A percentile compares a stretch with the other conserved stretches of the same genome.
Evolutionary conservation across 2,888 invertebrate genomes (phyloP).

Genomic region (Oligia fasciuncula): DNA sequence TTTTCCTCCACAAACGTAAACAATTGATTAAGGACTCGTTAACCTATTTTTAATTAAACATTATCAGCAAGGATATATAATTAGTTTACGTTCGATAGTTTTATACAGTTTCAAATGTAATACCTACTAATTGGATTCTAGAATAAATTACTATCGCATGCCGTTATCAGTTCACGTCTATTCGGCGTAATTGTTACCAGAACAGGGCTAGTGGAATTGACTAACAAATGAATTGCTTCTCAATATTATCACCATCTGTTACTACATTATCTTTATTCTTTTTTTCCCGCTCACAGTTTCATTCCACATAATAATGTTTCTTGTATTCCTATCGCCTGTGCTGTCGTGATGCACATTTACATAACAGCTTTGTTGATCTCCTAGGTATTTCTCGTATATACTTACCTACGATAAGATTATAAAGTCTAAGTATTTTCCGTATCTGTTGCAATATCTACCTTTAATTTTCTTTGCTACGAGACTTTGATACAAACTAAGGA

Average conservation of each 20-base stretch:
- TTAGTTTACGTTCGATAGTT: slow-evolving; percentile 49
- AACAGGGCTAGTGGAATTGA: slow-evolving; percentile 34
- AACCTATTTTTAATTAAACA: slow-evolving; percentile 65
- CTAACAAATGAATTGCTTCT: slow-evolving; percentile 44
- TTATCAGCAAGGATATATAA: slow-evolving; percentile 62
- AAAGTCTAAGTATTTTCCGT: slow-evolving; percentile 57
- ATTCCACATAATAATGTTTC: slow-evolving; percentile 39
- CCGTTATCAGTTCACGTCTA: slow-evolving; percentile 45
- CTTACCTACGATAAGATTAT: slow-evolving; percentile 46
- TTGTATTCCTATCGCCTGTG: slow-evolving; percentile 47
- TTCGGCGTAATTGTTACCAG: slow-evolving; percentile 34
- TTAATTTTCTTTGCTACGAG: slow-evolving; percentile 35
- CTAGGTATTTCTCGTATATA: slow-evolving; percentile 52
- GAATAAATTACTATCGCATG: slow-evolving; percentile 50
- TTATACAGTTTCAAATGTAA: slow-evolving; percentile 44
- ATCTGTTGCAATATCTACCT: slow-evolving; percentile 42
- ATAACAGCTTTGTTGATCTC: slow-evolving; percentile 61
- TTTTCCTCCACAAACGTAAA: slow-evolving; percentile 77
- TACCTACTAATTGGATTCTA: slow-evolving; percentile 59
- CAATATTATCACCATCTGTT: slow-evolving; percentile 47
- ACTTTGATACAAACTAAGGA: slow-evolving; percentile 47
- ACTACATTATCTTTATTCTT: slow-evolving; percentile 19
- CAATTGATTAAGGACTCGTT: slow-evolving; percentile 76
- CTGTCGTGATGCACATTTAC: slow-evolving; percentile 54
- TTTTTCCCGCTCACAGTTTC: slow-evolving; percentile 46